Percentiles rank a stretch among this genome's conserved stretches.
Evolutionary conservation across 2,888 invertebrate species (phyloP).

Genomic region (Quadriops clusia): DNA sequence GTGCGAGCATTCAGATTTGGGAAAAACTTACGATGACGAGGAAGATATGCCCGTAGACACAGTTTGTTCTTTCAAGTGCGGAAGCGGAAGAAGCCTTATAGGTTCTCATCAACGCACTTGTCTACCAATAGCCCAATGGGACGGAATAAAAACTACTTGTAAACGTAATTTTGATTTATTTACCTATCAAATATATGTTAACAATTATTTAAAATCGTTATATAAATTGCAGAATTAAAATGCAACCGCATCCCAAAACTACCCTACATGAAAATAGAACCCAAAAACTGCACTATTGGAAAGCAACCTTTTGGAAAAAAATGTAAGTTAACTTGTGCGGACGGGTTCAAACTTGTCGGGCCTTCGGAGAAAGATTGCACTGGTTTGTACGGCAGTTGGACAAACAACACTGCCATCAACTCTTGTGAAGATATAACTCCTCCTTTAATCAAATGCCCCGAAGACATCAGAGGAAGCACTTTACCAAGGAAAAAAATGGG

Average conservation of each 20-base stretch:
- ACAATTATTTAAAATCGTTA: no score
- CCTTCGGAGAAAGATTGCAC: conserved; percentile 41
- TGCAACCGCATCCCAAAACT: conserved; percentile 36
- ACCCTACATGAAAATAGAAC: conserved; percentile 42
- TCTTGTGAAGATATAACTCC: conserved; percentile 42
- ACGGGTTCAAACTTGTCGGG: conserved; percentile 47
- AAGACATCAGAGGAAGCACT: conserved; percentile 37
- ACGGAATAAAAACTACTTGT: conserved; percentile 52
- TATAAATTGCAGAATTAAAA: conserved; percentile 29
- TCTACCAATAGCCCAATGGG: conserved; percentile 55
- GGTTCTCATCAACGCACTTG: conserved; percentile 53
- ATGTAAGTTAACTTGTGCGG: conserved; percentile 46
- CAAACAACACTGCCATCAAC: conserved; percentile 27
- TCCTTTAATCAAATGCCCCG: conserved; percentile 46
- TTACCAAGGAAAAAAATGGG: conserved; percentile 42
- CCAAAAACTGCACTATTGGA: conserved; percentile 40
- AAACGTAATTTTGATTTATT: conserved; percentile 52
- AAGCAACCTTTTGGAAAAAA: conserved; percentile 47
- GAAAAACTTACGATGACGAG: conserved; percentile 26
- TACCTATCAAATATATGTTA: no score
- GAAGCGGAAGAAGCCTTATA: conserved; percentile 48
- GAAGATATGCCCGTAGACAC: conserved; percentile 46
- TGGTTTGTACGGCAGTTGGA: conserved; percentile 45
- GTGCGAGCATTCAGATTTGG: conserved; percentile 38
- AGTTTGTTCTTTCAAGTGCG: conserved; percentile 51